Base-by-base conservation (phyloP, 2,113 vertebrate species). In the Pteruthius melanotis region DNA sequence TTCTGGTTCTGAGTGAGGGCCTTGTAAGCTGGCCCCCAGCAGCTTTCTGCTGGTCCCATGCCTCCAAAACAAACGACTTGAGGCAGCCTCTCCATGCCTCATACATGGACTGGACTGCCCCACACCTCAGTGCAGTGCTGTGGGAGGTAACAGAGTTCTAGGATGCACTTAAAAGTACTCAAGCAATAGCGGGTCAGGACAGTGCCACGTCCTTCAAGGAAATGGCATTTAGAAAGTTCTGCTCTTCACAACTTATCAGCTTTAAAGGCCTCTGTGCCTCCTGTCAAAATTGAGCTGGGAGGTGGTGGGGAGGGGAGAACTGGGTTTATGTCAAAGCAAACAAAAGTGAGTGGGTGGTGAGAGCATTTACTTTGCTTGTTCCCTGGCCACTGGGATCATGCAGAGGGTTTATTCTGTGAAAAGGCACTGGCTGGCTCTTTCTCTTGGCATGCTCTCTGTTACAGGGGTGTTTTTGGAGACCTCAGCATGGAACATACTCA, bases 61-160 rank as follows among this genome's bases (percentile, higher is more conserved):
- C 7, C 11, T 80, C 23, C 59, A 66, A 54, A 57, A 72, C 10
- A 9, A 65, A 27, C 0, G 0, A 17, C 7, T 3, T 40, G n/a
- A 64, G 26, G 42, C n/a, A 66, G 40, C 28, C 5, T 44, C 31
- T 65, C 57, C 15, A 6, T 22, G 24, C 20, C 64, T 68, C 8
- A 6, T 27, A 13, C 13, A 4, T 1, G 3, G 50, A 8, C n/a
- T 17, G 3, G 21, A n/a, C 4, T 52, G 10, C 4, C 28, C 57
- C 42, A 19, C 21, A 28, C 8, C 15, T 33, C 26, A 27, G 30
- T 23, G 12, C 13, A 8, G 10, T 15, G 49, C 20, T 17, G 15
- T 23, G 24, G 35, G 33, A 76, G 24, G 31, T 15, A 31, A n/a
- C 7, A 30, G 11, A 30, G 11, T 6, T 78, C 30, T 37, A 26